phyloP scores from a whole-genome alignment of 2,113 vertebrate genomes.

The Micronisus gabar region DNA sequence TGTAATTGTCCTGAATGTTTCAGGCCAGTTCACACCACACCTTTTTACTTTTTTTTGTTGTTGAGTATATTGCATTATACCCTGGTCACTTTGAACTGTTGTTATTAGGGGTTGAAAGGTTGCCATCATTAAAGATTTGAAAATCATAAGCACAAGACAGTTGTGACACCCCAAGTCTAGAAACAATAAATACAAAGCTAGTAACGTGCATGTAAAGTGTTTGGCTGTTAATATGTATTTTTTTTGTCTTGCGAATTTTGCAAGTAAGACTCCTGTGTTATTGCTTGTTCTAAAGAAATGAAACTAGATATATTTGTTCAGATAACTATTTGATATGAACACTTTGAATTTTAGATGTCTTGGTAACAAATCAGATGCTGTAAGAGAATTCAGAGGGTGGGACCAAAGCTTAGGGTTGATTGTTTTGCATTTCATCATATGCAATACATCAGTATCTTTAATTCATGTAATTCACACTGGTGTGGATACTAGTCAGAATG shows the following conservation, averaged over 20 bases:
- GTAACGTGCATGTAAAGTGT: background rate
- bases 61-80: background rate
- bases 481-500: conserved; percentile 70
- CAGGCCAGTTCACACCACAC: background rate
- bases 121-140: background rate
- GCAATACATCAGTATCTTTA: conserved; percentile 64
- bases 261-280: conserved; percentile 26
- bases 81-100: background rate
- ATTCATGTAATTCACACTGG: conserved; percentile 56
- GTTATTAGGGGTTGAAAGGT: background rate
- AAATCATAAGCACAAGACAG: background rate
- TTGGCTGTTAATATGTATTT: conserved; percentile 14
- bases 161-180: background rate
- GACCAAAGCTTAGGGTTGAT: conserved; percentile 31
- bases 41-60: background rate
- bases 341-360: conserved; percentile 24
- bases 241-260: background rate
- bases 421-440: conserved; percentile 59
- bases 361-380: conserved; percentile 13
- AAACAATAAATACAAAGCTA: conserved; percentile 12
- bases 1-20: background rate
- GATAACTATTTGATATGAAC: background rate
- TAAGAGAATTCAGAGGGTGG: conserved; percentile 36
- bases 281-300: conserved; percentile 40
- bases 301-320: background rate